These are phyloP conservation scores for Pseudopodoces humilis DNA, from an alignment of 2,113 vertebrate species.

Conservation along the genomic window DNA sequence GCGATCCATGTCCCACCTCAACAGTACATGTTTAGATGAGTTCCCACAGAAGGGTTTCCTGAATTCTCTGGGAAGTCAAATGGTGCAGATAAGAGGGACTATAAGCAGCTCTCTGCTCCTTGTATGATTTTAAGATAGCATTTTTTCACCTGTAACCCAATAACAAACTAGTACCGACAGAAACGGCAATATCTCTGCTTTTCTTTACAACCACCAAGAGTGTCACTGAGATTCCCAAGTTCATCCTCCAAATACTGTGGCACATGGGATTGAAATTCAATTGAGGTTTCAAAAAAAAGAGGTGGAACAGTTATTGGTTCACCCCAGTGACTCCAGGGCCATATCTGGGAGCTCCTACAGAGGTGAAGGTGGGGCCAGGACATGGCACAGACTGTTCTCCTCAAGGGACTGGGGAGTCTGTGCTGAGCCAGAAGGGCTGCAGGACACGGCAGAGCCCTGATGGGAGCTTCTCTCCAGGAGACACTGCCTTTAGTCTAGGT, in stretches of 20 bases:
- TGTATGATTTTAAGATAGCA: not conserved
- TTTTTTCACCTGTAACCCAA: not conserved
- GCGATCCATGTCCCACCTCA: not conserved
- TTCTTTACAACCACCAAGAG: not conserved
- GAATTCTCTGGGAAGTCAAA: not conserved
- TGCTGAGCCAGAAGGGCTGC: not conserved
- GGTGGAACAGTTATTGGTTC: rapidly evolving
- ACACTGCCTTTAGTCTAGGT: not conserved
- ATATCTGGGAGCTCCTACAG: not conserved
- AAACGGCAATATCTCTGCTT: not conserved
- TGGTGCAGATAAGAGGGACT: not conserved
- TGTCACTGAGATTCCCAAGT: not conserved
- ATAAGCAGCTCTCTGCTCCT: not conserved
- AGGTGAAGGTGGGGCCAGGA: not conserved
- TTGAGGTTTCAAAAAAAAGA: not conserved
- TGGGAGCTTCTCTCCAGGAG: rapidly evolving
- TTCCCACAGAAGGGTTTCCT: not conserved
- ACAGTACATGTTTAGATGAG: not conserved
- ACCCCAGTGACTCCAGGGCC: not conserved
- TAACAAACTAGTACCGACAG: not conserved
- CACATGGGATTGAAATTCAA: rapidly evolving
- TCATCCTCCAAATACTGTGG: not conserved
- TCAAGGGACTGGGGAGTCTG: not conserved
- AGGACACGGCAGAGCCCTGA: not conserved
- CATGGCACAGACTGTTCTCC: not conserved